phyloP scores from a whole-genome alignment of 2,797 vertebrate genomes.

The Neosilurus hyrtlii region DNA sequence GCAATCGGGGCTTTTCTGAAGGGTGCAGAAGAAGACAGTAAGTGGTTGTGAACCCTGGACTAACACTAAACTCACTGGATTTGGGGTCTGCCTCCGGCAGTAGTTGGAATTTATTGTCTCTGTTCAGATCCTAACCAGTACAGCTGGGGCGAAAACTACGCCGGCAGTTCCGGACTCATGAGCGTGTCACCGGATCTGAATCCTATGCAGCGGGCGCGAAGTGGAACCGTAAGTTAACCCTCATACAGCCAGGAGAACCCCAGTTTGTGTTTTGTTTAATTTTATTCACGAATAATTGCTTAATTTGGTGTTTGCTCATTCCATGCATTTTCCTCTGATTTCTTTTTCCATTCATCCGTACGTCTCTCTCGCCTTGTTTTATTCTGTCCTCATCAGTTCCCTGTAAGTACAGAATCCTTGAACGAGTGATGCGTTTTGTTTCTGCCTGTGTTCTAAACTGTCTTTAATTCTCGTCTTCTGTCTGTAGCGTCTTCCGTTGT shows the following conservation, averaged over 20 bases:
- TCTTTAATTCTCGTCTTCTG: background rate
- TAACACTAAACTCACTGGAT: too few species aligned
- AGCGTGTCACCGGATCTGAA: constrained; percentile 90
- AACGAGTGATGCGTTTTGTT: constrained; percentile 27
- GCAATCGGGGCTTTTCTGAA: constrained; percentile 97
- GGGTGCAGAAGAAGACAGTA: constrained; percentile 98
- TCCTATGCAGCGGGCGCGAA: constrained; percentile 86
- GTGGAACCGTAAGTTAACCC: constrained; percentile 86
- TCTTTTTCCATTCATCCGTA: constrained; percentile 4
- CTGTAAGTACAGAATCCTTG: constrained; percentile 70
- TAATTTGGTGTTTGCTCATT: background rate
- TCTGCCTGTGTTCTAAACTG: constrained; percentile 21
- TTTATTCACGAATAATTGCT: background rate
- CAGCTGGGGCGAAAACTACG: constrained; percentile 99
- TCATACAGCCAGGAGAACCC: background rate
- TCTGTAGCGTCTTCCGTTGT: background rate
- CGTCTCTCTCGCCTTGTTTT: constrained; percentile 47
- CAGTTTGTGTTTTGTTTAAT: background rate
- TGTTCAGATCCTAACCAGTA: constrained; percentile 93
- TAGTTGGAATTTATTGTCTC: background rate
- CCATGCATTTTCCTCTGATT: constrained; percentile 29
- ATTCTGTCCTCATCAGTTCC: constrained; percentile 73
- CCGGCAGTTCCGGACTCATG: constrained; percentile 95
- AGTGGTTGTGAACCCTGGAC: constrained; percentile 61
- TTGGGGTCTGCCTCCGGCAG: background rate